Evolutionary conservation across 2,888 invertebrate genomes (phyloP), one percentile per base, ranked within the genome.

Genomic region (Synergus japonicus): DNA sequence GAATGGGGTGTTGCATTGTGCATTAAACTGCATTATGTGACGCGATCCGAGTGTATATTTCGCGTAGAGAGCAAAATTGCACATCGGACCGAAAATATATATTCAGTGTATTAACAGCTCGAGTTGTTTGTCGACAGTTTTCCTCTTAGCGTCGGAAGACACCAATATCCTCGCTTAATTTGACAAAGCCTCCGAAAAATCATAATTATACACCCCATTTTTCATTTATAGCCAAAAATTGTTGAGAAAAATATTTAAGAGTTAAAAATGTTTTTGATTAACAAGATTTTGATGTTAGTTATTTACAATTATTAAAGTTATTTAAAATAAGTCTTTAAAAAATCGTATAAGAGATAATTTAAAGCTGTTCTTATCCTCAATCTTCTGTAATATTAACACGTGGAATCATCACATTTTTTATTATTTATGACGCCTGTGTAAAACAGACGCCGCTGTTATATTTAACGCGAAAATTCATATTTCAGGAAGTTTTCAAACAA

Each of bases 131-230:
- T 22, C 49, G 54, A 73, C 69, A 37, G 49, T 73, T 54, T 49
- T 49, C 49, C 69, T 49, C 49, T 73, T 54, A 49, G 49, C 49
- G 69, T 49, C 69, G 69, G 49, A 73, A 73, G 49, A 49, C 49
- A 49, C 54, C 49, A 54, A 73, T 73, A 73, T 73, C 54, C 69
- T 73, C 69, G 37, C 29, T 73, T 73, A 73, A 73, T 73, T 73
- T 54, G 29, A 46, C 54, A 54, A 60, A 73, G 69, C 8, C 69
- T n/a, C 54, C 69, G 29, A 49, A 37, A 73, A 13, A 49, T 54
- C 54, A 73, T 54, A n/a, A 12, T n/a, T 7, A n/a, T n/a, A 54
- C 13, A n/a, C n/a, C 7, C n/a, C 8, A 54, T 54, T 54, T n/a
- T 54, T 15, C 4, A 8, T 54, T 54, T n/a, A 54, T 49, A 15